Conservation (phyloP, 2,113 vertebrate species). For the Poecile atricapillus region DNA sequence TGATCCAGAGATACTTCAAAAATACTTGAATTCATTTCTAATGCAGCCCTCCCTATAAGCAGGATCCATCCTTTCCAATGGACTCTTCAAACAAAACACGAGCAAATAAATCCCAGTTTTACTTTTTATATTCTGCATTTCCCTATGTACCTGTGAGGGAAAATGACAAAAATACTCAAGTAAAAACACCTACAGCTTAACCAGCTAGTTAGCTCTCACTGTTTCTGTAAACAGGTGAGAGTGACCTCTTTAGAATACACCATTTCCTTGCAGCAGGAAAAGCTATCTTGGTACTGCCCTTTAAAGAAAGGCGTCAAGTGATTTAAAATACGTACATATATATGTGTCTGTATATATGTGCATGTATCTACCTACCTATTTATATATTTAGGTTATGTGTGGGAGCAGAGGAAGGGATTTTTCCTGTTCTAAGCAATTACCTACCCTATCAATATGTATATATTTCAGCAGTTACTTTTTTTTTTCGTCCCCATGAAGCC, state of each 20-base stretch:
- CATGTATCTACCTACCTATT: not conserved
- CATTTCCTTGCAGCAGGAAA: not conserved
- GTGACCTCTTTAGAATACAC: not conserved
- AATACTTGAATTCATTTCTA: not conserved
- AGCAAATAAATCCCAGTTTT: not conserved
- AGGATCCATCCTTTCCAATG: not conserved
- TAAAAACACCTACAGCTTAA: not conserved
- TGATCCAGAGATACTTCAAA: not conserved
- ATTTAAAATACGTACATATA: not conserved
- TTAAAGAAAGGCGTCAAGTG: not conserved
- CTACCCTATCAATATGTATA: not conserved
- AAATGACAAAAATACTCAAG: not conserved
- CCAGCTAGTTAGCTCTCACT: not conserved
- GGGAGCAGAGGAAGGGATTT: not conserved
- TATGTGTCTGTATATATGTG: not conserved
- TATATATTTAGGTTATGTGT: not conserved
- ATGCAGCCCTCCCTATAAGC: not conserved
- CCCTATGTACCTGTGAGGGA: not conserved
- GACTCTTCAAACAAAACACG: not conserved
- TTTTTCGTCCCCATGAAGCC: not conserved
- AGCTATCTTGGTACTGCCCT: not conserved
- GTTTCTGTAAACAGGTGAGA: not conserved
- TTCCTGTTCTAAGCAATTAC: not conserved
- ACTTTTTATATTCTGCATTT: not conserved
- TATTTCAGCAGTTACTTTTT: not conserved